Evolutionary conservation across 2,113 vertebrate species (phyloP).

Genomic region (Dryoscopus gambensis): DNA sequence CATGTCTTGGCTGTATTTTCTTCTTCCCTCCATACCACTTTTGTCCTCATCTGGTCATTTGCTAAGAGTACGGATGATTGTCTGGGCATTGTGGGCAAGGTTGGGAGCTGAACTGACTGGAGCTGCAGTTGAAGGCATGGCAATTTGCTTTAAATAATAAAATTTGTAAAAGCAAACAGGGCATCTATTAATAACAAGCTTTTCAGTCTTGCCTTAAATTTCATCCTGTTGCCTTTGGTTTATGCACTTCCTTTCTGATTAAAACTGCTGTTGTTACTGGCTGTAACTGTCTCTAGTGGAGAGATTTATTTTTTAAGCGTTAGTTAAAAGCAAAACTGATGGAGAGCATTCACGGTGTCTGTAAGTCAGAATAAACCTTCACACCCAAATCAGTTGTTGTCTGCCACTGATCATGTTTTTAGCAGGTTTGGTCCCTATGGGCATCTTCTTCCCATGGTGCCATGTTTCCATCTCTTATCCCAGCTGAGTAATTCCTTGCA

Average conservation of each 20-base stretch:
- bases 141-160: not conserved
- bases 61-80: not conserved
- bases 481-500: fast-evolving
- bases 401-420: not conserved
- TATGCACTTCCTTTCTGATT: not conserved
- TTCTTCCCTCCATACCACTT: not conserved
- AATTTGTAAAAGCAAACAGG: not conserved
- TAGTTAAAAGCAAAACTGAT: not conserved
- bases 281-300: not conserved
- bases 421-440: not conserved
- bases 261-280: not conserved
- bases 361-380: not conserved
- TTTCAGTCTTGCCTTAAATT: not conserved
- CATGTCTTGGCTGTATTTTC: not conserved
- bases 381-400: too few species aligned
- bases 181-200: not conserved
- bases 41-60: not conserved
- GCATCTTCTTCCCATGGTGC: not conserved
- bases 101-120: not conserved
- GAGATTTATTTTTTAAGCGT: not conserved
- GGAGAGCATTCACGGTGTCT: fast-evolving
- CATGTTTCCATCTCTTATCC: fast-evolving
- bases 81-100: not conserved
- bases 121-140: not conserved
- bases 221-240: constrained; percentile 22